Evolutionary conservation across 2,113 vertebrate species (phyloP).

Genomic region (Cairina moschata): DNA sequence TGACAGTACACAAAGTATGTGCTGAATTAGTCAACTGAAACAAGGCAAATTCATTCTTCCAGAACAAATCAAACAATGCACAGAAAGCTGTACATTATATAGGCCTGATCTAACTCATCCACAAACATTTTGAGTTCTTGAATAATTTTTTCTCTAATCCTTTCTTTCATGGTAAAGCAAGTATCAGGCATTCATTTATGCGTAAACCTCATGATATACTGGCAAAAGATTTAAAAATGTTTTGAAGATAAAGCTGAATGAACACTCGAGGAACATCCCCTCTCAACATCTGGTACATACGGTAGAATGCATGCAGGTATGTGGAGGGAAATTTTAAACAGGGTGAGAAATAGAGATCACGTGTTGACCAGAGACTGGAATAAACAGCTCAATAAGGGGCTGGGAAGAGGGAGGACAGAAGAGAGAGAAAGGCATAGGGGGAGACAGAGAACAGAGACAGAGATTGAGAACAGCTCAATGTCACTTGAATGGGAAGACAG

Average conservation of each 20-base stretch:
- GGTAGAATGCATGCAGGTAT: neutral
- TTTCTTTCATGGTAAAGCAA: neutral
- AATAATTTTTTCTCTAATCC: neutral
- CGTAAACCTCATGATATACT: neutral
- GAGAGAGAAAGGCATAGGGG: too few species aligned
- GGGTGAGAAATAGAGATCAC: neutral
- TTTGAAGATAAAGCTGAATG: neutral
- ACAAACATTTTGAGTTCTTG: neutral
- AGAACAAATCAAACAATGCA: neutral
- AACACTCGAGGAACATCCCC: neutral
- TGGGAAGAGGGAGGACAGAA: neutral
- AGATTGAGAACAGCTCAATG: neutral
- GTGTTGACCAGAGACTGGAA: neutral
- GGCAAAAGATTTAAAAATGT: neutral
- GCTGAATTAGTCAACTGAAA: neutral
- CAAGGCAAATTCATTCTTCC: neutral
- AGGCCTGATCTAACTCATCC: neutral
- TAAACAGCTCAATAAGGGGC: neutral
- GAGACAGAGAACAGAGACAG: neutral
- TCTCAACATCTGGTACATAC: neutral
- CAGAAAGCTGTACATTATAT: neutral
- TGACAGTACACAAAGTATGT: neutral
- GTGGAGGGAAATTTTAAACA: neutral
- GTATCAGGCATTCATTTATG: neutral
- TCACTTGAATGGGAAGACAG: neutral